Base-by-base conservation (phyloP, 64 coral and sea anemone species). In the Stichodactyla mertensii region DNA sequence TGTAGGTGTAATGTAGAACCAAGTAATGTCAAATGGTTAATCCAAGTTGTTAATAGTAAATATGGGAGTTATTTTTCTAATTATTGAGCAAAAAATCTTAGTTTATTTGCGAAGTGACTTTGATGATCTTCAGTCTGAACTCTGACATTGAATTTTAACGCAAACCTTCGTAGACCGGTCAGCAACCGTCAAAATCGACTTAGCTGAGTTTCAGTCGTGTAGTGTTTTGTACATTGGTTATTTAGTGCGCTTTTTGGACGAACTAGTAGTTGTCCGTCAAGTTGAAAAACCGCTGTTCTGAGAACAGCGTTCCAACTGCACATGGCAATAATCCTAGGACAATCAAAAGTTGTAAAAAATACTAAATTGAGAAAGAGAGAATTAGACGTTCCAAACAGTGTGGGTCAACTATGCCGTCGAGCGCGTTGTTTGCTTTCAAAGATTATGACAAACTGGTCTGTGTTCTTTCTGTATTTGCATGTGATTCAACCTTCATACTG, bases 401-500 rank as follows among this genome's bases (percentile, higher is more conserved):
- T 19, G 11, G 69, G 69, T 74, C 69, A 74, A 74, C 69, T 74
- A 74, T 74, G 69, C 69, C 66, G 12, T 74, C 69, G 12, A 74
- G 69, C 2, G n/a, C 12, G 23, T 9, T 74, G 36, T 74, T 74
- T 74, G 27, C 69, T 74, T 69, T 69, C 8, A 69, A 69, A 26
- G 7, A 69, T 7, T 5, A 69, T 7, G 19, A 23, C 64, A 69
- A 18, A 20, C 6, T 69, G 19, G 4, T 69, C n/a, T 69, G 64
- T 23, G n/a, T 31, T 74, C 69, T 74, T 31, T 31, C 11, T 45
- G 36, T 45, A 4, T 27, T 10, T 36, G 10, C 8, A 31, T 74
- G 7, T 74, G 22, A 13, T 74, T 74, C 69, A 74, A 74, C 69
- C 69, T 74, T 74, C 27, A n/a, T 11, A 66, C 62, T n/a, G 19